These are phyloP conservation scores for Natator depressus DNA, from an alignment of 2,113 vertebrate species.

Conservation along the genomic window DNA sequence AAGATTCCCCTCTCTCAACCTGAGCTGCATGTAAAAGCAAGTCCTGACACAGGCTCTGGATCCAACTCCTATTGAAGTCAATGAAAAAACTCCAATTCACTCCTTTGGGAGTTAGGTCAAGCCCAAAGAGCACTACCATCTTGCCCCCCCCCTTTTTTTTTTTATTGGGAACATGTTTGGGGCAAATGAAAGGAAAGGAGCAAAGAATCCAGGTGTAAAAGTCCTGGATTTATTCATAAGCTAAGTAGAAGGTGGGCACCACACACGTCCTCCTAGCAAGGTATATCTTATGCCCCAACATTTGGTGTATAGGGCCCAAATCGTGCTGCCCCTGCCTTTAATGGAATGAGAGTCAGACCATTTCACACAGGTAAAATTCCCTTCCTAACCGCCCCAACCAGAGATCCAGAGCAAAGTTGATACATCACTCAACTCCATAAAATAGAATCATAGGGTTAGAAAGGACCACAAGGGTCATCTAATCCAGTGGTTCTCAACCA, in stretches of 20 bases:
- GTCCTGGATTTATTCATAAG: conserved; percentile 12
- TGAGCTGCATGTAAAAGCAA: conserved; percentile 67
- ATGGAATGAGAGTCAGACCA: neutral
- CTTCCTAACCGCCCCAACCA: neutral
- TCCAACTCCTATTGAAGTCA: neutral
- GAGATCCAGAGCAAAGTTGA: neutral
- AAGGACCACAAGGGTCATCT: neutral
- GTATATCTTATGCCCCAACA: neutral
- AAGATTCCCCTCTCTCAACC: conserved; percentile 54
- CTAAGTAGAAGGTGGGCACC: neutral
- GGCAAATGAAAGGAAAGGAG: neutral
- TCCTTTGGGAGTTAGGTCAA: neutral
- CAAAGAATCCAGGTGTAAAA: neutral
- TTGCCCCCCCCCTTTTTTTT: neutral
- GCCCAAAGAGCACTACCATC: conserved; percentile 25
- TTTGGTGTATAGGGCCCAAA: neutral
- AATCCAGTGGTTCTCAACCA: too few species aligned
- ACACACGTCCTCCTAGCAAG: neutral
- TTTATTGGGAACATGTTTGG: neutral
- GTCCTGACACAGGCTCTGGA: neutral
- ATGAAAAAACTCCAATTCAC: neutral
- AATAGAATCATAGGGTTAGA: neutral
- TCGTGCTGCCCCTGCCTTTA: neutral
- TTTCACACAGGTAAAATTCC: neutral
- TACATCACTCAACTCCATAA: rapidly evolving